Conservation (phyloP, 2,113 vertebrate species). For the Macquaria ambigua region DNA sequence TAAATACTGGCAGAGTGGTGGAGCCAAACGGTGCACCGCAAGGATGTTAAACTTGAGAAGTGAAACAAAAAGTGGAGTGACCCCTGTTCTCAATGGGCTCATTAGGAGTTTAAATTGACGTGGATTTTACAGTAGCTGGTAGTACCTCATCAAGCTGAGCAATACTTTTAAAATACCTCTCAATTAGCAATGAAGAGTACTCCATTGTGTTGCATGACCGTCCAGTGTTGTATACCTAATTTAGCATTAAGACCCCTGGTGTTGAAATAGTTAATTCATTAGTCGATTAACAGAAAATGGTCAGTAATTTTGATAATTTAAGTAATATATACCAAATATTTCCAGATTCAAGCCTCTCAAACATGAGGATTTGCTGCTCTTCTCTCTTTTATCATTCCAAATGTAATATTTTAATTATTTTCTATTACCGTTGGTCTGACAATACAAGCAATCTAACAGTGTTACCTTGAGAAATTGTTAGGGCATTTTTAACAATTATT, state of each 20-base stretch:
- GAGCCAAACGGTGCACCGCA: not conserved
- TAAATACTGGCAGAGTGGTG: not conserved
- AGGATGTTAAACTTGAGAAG: constrained; percentile 3
- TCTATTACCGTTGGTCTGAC: no score
- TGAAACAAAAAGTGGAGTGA: not conserved
- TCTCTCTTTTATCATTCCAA: not conserved
- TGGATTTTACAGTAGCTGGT: not conserved
- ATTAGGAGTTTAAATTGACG: constrained; percentile 3
- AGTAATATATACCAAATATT: not conserved
- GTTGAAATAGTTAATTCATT: not conserved
- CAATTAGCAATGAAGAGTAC: not conserved
- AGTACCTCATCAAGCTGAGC: not conserved
- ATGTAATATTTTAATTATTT: not conserved
- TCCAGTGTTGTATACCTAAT: not conserved
- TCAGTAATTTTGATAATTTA: no score
- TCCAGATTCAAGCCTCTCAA: not conserved
- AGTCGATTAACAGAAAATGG: not conserved
- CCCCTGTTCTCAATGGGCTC: not conserved
- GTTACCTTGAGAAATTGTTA: not conserved
- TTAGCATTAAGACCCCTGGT: not conserved
- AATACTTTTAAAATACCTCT: not conserved
- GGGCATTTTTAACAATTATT: no score
- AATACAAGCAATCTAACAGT: not conserved
- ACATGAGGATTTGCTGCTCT: not conserved
- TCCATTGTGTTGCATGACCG: not conserved